phyloP scores from a whole-genome alignment of 2,888 invertebrate species.

The Tetramorium bicarinatum region DNA sequence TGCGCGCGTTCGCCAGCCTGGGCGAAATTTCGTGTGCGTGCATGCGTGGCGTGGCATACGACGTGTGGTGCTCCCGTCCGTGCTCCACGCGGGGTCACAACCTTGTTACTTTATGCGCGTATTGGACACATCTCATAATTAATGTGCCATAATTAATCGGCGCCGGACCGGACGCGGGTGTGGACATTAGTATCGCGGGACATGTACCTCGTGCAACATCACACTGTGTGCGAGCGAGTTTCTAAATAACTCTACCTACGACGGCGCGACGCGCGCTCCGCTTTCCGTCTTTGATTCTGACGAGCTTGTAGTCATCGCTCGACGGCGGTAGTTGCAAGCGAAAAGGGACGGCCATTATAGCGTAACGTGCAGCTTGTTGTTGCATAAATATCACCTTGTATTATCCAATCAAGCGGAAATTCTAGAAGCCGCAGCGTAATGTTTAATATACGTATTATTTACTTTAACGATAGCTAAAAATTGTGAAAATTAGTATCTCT shows the following conservation, averaged over 20 bases:
- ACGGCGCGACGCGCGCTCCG: background rate
- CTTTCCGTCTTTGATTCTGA: constrained; percentile 38
- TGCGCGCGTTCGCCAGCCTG: constrained; percentile 14
- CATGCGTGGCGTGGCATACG: background rate
- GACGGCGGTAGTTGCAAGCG: constrained; percentile 14
- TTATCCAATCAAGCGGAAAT: constrained; percentile 7
- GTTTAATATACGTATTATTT: background rate
- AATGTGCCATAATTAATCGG: constrained; percentile 72
- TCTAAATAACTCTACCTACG: constrained; percentile 33
- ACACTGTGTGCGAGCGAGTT: constrained; percentile 15
- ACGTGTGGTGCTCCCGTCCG: constrained; percentile 6
- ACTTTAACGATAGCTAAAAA: background rate
- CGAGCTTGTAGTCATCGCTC: constrained; percentile 17
- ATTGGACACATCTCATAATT: constrained; percentile 70
- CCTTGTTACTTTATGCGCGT: constrained; percentile 57
- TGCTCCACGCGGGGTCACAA: constrained; percentile 47
- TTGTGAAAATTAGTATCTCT: background rate
- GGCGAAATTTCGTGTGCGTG: background rate
- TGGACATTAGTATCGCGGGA: constrained; percentile 47
- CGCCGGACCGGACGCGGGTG: constrained; percentile 48
- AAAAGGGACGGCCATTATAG: constrained; percentile 33
- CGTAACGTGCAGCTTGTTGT: constrained; percentile 8
- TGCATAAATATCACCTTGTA: constrained; percentile 21
- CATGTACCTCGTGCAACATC: background rate
- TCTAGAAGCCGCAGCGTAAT: background rate